A percentile compares a stretch with the other conserved stretches of the same genome.
Evolutionary conservation across 2,797 vertebrate genomes (phyloP).

Genomic region (Sebastes ruberrimus): DNA sequence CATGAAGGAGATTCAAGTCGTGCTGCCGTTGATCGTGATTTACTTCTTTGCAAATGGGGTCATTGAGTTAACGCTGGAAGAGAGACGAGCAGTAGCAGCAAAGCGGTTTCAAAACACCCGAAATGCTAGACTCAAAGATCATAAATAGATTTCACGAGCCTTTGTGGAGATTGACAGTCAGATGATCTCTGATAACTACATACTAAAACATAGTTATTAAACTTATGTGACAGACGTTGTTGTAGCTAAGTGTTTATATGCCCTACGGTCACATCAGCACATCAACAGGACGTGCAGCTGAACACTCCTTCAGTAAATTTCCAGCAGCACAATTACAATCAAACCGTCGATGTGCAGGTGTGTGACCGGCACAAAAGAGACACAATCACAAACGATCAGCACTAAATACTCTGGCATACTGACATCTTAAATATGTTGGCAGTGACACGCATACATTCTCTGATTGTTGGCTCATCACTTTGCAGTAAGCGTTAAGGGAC

Average conservation of each 20-base stretch:
- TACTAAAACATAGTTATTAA: conserved; percentile 14
- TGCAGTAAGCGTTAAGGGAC: not conserved
- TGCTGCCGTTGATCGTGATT: too few relatives aligned
- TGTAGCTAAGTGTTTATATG: conserved; percentile 23
- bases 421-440: conserved; percentile 9
- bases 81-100: too few relatives aligned
- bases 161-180: too few relatives aligned
- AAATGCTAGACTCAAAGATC: too few relatives aligned
- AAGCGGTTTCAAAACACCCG: too few relatives aligned
- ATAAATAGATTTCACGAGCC: too few relatives aligned
- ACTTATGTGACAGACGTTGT: not conserved
- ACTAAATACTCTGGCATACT: not conserved
- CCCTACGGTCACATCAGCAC: conserved; percentile 29
- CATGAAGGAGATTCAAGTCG: too few relatives aligned
- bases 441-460: not conserved
- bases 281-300: conserved; percentile 11
- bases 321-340: conserved; percentile 3
- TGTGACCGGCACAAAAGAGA: conserved; percentile 11
- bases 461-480: not conserved
- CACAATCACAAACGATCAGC: not conserved
- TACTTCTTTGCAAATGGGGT: too few relatives aligned
- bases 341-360: not conserved
- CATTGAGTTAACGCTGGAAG: too few relatives aligned
- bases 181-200: conserved; percentile 32
- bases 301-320: conserved; percentile 38